Evolutionary conservation across 2,888 invertebrate genomes (phyloP), one percentile per base, ranked within the genome.

Genomic region (Eucera pruinosa): DNA sequence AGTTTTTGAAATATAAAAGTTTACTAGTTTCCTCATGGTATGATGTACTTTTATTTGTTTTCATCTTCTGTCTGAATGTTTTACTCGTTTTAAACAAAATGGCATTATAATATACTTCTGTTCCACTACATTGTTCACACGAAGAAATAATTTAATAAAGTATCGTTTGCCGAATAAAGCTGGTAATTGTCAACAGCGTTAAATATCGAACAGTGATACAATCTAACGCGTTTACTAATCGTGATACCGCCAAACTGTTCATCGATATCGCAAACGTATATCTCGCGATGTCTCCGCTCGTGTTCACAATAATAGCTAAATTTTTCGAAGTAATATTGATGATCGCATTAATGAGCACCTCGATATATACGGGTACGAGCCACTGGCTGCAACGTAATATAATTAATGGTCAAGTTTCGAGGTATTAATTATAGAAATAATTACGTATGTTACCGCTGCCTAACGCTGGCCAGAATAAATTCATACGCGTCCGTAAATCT

Each of bases 351-450:
- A 79, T 57, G 79, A 68, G 68, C 67, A 45, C 25, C 70, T 18
- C 52, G 77, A 78, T 52, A 66, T 66, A 33, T 50, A 58, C 23
- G 43, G 18, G 45, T 23, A 18, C 62, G 43, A 45, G 62, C 30
- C 61, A 36, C 23, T 41, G 67, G 23, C n/a, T 48, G 45, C 69
- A 43, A 52, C 69, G 77, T 78, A 69, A 74, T 83, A 67, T 83
- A 78, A 83, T 83, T 82, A 83, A 79, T 72, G 68, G 78, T 68
- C 82, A 73, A 80, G 73, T 80, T 83, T 71, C 84, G 73, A 73
- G 69, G 60, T 78, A 82, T 82, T 83, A 80, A 83, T 82, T 77
- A 80, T 65, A 83, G 77, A 82, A 80, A 77, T 80, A 82, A 82
- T 83, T 77, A 75, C 54, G 71, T 27, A 18, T 11, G 64, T 65